Evolutionary conservation across 2,888 invertebrate genomes (phyloP), one percentile per base, ranked within the genome.

Genomic region (Rhingia campestris): DNA sequence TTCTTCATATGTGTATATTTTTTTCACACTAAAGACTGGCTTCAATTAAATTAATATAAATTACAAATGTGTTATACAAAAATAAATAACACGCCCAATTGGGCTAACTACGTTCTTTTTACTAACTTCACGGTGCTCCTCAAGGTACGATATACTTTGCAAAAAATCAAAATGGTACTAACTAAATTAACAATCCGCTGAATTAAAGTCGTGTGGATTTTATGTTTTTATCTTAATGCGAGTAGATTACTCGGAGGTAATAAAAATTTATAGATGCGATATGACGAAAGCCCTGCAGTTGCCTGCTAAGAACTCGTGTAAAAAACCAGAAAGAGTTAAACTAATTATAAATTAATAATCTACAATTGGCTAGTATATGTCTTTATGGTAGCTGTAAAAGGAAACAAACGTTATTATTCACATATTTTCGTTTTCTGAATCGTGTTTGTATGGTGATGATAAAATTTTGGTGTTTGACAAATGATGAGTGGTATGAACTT

Each of bases 171-270:
- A 43, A 39, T 53, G 37, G 47, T 22, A 5, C 49, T 22, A 51
- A 41, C 51, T 67, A 9, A 66, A 54, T 49, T 37, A 49, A 12
- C 56, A 37, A 54, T 51, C 35, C 33, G 41, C 45, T 54, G 54
- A 63, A 61, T 66, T 54, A 43, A 63, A 63, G 56, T 56, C 61
- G 39, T 61, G 9, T 30, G 39, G 58, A 58, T 74, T 74, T 59
- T 30, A 35, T 66, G 30, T 64, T 45, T 73, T 73, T 82, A 69
- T 79, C 77, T 77, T 37, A 69, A 43, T 22, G 4, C 63, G 63
- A 67, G 63, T 53, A 69, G 77, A 82, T 82, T 82, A 74, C 35
- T 45, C 39, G 30, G 33, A 33, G 56, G 73, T 56, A 56, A 69
- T 82, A 82, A 82, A 82, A 45, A 6, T 56, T n/a, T 63, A 30